These are phyloP conservation scores for Tholera decimalis DNA, from an alignment of 2,888 invertebrate species.

Conservation along the genomic window DNA sequence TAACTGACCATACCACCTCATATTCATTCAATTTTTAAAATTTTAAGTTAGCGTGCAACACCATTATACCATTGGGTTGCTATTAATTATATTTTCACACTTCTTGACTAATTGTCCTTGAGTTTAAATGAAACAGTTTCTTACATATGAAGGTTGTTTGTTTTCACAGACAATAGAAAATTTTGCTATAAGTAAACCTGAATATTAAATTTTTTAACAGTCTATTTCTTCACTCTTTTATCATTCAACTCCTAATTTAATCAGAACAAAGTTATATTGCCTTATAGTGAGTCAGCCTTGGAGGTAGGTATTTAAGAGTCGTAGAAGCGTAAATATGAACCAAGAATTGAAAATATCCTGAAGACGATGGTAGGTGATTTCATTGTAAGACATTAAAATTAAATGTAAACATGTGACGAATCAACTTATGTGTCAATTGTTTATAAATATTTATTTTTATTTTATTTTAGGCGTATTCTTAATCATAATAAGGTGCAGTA, in stretches of 20 bases:
- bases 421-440: no score
- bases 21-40: neutral
- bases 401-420: no score
- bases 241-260: conserved; percentile 23
- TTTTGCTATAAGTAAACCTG: conserved; percentile 18
- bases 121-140: conserved; percentile 54
- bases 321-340: conserved; percentile 17
- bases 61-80: neutral
- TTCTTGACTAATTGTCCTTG: conserved; percentile 57
- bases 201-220: conserved; percentile 3
- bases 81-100: conserved; percentile 50
- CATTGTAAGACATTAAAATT: no score
- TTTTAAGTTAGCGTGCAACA: conserved; percentile 16
- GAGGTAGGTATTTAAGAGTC: conserved; percentile 18
- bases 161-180: conserved; percentile 55
- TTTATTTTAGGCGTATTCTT: neutral
- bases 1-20: no score
- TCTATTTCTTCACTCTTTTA: conserved; percentile 13
- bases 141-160: conserved; percentile 52
- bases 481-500: neutral
- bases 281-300: no score
- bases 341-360: conserved; percentile 29
- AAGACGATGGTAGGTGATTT: conserved; percentile 12
- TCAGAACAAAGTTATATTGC: conserved; percentile 10
- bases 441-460: no score